Percentiles rank a stretch among this genome's conserved stretches.
These are phyloP conservation scores for Osmoderma eremita DNA, from an alignment of 2,888 invertebrate species.

Conservation along the genomic window DNA sequence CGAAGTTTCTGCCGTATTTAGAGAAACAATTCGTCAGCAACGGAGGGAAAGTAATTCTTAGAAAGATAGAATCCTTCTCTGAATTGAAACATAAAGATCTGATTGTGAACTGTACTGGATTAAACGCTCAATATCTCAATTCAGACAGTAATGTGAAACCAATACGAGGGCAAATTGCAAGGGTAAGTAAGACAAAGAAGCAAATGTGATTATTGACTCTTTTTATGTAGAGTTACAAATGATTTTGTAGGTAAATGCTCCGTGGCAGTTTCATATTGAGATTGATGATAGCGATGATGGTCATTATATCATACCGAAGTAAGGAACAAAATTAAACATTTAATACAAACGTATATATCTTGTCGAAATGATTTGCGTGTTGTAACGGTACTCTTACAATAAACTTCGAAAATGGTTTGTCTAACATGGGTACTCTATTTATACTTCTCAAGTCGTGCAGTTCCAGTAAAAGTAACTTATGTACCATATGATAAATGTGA, in stretches of 20 bases:
- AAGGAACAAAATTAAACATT: constrained; percentile 53
- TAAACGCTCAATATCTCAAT: constrained; percentile 72
- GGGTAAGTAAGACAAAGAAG: constrained; percentile 62
- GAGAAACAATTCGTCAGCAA: constrained; percentile 69
- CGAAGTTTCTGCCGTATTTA: constrained; percentile 74
- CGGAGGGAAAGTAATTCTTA: constrained; percentile 69
- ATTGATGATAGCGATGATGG: constrained; percentile 69
- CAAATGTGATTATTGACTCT: background rate
- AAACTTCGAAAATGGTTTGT: no score
- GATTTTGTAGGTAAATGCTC: constrained; percentile 70
- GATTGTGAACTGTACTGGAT: constrained; percentile 83
- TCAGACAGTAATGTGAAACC: constrained; percentile 72
- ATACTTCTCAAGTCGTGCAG: no score
- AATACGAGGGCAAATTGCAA: constrained; percentile 79
- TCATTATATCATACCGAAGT: constrained; percentile 85
- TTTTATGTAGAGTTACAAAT: background rate
- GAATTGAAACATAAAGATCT: constrained; percentile 68
- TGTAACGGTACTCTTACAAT: no score
- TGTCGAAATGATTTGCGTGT: no score
- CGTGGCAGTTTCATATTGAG: constrained; percentile 72
- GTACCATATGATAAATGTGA: no score
- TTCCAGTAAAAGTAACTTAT: no score
- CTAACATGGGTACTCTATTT: no score
- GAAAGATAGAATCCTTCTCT: constrained; percentile 67
- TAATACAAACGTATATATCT: background rate